Base-by-base conservation (phyloP, 2,113 vertebrate species). In the Daubentonia madagascariensis region DNA sequence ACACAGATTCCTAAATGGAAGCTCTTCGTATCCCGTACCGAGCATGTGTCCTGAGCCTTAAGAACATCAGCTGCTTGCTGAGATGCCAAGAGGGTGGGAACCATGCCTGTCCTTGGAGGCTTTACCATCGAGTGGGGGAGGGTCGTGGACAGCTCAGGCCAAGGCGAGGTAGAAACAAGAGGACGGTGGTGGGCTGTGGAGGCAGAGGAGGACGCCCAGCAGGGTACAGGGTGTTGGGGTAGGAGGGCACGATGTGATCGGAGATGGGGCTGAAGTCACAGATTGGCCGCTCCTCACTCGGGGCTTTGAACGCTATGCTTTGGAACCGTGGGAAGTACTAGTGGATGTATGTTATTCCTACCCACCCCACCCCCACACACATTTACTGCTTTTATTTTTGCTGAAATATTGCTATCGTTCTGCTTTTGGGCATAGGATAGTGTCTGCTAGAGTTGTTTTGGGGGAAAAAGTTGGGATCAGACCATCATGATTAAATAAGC, bases 1-100 rank as follows among this genome's bases (percentile, higher is more conserved):
- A 92, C 52, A 84, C 28, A 54, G 83, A 61, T 76, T 28, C 65
- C 48, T 78, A 14, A 45, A 6, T 10, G 22, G 35, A 50, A 91
- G 48, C 76, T n/a, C 52, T 70, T 17, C 1, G 1, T 12, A 4
- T 45, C 20, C 84, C 37, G 4, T 11, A 0, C 43, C 0, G 1
- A 83, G 65, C 43, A 28, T 10, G 54, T 76, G 28, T 35, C 5
- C 63, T 20, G 73, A 59, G 78, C 67, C 50, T 32, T 0, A 1
- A 13, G 54, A 35, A 14, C n/a, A n/a, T 3, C 65, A 20, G 35
- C 67, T 25, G 3, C 65, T 52, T 17, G 35, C 50, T 13, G 17
- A 73, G n/a, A 37, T 28, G 7, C 79, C 32, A 3, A 18, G 63
- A 43, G 68, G 54, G 4, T 8, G 25, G 59, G 18, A 6, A 10